phyloP scores from a whole-genome alignment of 2,888 invertebrate species.

The Anoplius nigerrimus region DNA sequence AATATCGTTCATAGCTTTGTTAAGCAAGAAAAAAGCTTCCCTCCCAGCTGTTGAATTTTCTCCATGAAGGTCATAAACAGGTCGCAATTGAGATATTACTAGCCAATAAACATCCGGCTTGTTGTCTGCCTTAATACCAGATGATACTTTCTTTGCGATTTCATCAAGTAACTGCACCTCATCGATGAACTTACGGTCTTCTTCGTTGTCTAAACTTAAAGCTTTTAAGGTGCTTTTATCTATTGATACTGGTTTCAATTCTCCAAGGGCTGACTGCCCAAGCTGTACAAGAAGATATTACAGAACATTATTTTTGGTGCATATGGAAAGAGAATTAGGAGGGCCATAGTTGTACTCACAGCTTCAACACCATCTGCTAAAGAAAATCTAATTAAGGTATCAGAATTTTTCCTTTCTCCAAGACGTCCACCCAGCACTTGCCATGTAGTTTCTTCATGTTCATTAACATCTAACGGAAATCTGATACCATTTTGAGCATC shows the following conservation, averaged over 20 bases:
- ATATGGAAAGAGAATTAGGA: too few relatives aligned
- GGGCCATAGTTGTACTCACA: conserved; percentile 76
- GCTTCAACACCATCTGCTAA: conserved; percentile 80
- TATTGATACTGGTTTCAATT: conserved; percentile 66
- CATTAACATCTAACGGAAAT: conserved; percentile 80
- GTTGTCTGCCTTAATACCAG: conserved; percentile 77
- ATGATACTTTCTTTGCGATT: conserved; percentile 77
- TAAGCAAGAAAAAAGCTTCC: conserved; percentile 81
- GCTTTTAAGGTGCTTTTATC: conserved; percentile 63
- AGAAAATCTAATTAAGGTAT: conserved; percentile 80
- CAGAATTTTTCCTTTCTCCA: conserved; percentile 79
- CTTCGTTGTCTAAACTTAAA: conserved; percentile 73
- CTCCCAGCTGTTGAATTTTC: conserved; percentile 80
- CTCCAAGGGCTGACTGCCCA: conserved; percentile 71
- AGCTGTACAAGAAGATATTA: conserved; percentile 57
- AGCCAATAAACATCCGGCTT: conserved; percentile 82
- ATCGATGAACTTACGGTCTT: conserved; percentile 80
- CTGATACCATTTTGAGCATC: conserved; percentile 72
- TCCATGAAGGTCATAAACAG: conserved; percentile 81
- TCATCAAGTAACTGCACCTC: conserved; percentile 80
- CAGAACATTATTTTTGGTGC: too few relatives aligned
- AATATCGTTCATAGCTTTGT: conserved; percentile 73
- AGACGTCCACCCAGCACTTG: conserved; percentile 79
- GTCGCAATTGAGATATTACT: conserved; percentile 80
- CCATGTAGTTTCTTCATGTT: conserved; percentile 80